Evolutionary conservation across 1,140 invertebrate genomes (phyloP).

Genomic region (Apis laboriosa): DNA sequence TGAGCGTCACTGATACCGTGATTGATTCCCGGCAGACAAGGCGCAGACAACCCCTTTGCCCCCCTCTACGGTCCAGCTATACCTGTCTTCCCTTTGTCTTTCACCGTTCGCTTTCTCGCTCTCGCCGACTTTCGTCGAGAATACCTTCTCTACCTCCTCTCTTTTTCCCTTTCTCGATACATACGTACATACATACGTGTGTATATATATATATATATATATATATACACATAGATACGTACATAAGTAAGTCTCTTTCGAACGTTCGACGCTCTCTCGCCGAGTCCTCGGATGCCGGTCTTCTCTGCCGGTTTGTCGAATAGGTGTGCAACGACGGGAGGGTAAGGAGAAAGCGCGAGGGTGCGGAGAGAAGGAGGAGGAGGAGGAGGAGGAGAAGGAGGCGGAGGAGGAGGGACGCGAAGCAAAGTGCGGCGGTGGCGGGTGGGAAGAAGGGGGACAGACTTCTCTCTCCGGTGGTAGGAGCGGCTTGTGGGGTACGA

Average conservation of each 20-base stretch:
- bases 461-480: conserved; percentile 52
- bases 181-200: too few relatives aligned
- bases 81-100: conserved; percentile 44
- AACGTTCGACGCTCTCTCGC: neutral
- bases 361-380: neutral
- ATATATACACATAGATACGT: too few relatives aligned
- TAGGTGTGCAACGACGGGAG: conserved; percentile 22
- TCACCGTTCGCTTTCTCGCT: conserved; percentile 20
- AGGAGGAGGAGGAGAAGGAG: neutral
- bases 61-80: conserved; percentile 47
- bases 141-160: conserved; percentile 36
- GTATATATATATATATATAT: too few relatives aligned
- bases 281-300: conserved; percentile 40
- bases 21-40: conserved; percentile 78
- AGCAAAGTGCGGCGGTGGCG: conserved; percentile 47
- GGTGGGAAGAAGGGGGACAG: conserved; percentile 48
- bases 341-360: conserved; percentile 45
- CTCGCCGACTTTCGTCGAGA: conserved; percentile 39
- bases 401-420: conserved; percentile 38
- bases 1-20: conserved; percentile 72
- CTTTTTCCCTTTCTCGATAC: conserved; percentile 16
- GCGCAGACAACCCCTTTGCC: conserved; percentile 75
- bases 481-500: conserved; percentile 40
- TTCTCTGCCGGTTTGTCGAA: conserved; percentile 43
- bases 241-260: too few relatives aligned